A percentile compares a stretch with the other conserved stretches of the same genome.
phyloP scores from a whole-genome alignment of 2,797 vertebrate species.

The Micrastur ruficollis region DNA sequence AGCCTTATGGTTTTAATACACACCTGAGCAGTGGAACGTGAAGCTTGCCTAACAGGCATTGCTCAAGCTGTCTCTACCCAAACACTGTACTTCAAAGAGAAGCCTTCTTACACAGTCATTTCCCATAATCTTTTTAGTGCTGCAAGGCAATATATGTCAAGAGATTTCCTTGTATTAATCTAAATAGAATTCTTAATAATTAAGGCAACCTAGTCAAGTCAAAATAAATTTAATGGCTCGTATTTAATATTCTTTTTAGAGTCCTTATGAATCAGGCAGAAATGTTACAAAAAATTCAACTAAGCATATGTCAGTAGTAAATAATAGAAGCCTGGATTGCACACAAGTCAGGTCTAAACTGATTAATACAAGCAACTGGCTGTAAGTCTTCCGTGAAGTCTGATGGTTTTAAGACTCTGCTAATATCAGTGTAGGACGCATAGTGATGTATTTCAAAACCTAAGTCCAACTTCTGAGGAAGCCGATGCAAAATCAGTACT shows the following conservation, averaged over 20 bases:
- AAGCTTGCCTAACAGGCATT: background rate
- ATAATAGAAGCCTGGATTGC: conserved; percentile 12
- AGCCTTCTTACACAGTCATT: background rate
- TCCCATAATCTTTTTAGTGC: conserved; percentile 51
- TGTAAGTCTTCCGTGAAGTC: background rate
- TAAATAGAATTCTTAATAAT: conserved; percentile 72
- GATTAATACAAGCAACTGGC: background rate
- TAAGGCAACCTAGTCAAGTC: conserved; percentile 65
- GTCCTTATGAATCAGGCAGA: conserved; percentile 36
- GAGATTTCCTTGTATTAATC: conserved; percentile 64
- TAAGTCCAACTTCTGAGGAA: background rate
- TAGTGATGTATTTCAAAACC: background rate
- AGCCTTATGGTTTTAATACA: background rate
- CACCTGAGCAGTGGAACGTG: rapidly evolving
- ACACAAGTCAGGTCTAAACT: background rate
- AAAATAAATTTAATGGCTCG: conserved; percentile 64
- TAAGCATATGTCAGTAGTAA: background rate
- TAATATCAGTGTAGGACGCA: background rate
- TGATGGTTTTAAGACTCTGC: background rate
- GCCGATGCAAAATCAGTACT: background rate
- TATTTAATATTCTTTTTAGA: conserved; percentile 52
- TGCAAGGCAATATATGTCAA: conserved; percentile 57
- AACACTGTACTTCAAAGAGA: background rate
- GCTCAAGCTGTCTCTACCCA: background rate
- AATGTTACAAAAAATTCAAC: background rate